Evolutionary conservation across 2,113 vertebrate species (phyloP).

Genomic region (Sapayoa aenigma): DNA sequence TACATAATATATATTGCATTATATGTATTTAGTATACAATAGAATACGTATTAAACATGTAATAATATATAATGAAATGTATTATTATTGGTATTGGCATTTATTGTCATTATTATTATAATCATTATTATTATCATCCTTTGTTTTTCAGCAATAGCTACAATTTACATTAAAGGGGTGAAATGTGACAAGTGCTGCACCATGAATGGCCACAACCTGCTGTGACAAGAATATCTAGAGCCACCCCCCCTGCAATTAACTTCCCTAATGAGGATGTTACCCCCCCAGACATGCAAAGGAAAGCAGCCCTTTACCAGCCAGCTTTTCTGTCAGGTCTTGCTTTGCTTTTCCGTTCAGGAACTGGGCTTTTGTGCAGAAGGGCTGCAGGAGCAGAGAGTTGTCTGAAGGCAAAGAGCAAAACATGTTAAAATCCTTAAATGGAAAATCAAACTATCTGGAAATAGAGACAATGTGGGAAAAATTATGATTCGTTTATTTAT

Average conservation of each 20-base stretch:
- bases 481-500: too few relatives aligned
- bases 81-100: too few relatives aligned
- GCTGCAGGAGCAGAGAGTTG: constrained; percentile 87
- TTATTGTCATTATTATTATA: too few relatives aligned
- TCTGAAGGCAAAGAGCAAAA: constrained; percentile 75
- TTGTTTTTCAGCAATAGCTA: neutral
- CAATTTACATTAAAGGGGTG: neutral
- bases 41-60: too few relatives aligned
- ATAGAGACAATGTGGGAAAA: neutral
- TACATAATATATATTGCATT: too few relatives aligned
- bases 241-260: neutral
- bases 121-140: neutral
- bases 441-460: neutral
- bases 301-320: constrained; percentile 81
- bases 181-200: neutral
- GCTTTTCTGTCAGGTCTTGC: constrained; percentile 88
- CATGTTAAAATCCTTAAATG: neutral
- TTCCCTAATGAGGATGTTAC: neutral
- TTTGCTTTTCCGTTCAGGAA: constrained; percentile 93
- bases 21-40: too few relatives aligned
- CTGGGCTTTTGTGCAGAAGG: constrained; percentile 91
- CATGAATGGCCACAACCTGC: neutral
- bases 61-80: too few relatives aligned
- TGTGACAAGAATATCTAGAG: neutral
- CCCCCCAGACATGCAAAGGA: neutral